These are phyloP conservation scores for Machaerirhynchus nigripectus DNA, from an alignment of 2,113 vertebrate genomes.

Conservation along the genomic window DNA sequence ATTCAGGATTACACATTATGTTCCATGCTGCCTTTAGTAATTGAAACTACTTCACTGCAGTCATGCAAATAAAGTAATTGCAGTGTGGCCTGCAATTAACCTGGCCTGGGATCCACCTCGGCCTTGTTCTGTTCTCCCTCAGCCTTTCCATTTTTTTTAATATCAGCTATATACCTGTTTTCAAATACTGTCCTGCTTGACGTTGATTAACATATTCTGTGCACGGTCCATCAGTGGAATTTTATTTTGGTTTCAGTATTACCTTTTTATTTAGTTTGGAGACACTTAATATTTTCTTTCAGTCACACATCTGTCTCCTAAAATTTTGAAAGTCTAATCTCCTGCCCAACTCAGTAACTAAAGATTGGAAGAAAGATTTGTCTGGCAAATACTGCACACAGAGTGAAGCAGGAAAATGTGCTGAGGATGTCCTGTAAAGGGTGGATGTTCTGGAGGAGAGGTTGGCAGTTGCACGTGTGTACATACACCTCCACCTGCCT, in stretches of 20 bases:
- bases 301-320: neutral
- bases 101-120: neutral
- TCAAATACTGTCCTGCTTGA: neutral
- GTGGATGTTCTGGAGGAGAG: neutral
- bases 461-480: fast-evolving
- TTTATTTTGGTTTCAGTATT: neutral
- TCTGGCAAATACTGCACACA: neutral
- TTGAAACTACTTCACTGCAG: neutral
- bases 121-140: neutral
- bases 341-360: neutral
- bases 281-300: neutral
- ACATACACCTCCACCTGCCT: neutral
- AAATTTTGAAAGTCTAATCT: neutral
- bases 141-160: neutral
- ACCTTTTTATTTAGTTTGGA: neutral
- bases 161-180: neutral
- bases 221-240: neutral
- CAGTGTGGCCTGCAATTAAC: neutral
- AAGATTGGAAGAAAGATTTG: slow-evolving; percentile 7
- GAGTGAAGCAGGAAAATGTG: neutral
- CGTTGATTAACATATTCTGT: neutral
- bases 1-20: neutral
- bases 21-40: neutral
- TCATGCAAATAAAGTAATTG: neutral
- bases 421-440: neutral